These are phyloP conservation scores for Chironomus striatipennis DNA, from an alignment of 1,140 invertebrate genomes.

Conservation along the genomic window DNA sequence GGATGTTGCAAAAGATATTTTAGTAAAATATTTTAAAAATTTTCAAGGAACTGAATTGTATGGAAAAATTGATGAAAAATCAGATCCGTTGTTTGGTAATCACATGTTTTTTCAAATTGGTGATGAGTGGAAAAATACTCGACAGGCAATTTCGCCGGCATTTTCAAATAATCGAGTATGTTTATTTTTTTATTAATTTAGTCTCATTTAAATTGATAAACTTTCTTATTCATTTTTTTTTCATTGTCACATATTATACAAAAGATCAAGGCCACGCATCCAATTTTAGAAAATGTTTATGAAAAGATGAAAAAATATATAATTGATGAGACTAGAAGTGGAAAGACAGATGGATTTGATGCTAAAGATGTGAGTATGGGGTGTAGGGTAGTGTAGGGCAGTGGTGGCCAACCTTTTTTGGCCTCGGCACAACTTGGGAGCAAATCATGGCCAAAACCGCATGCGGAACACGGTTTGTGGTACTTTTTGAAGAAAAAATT, in stretches of 20 bases:
- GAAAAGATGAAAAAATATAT: background rate
- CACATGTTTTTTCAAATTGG: background rate
- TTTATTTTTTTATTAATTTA: background rate
- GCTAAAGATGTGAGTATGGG: constrained; percentile 9
- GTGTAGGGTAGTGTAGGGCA: background rate
- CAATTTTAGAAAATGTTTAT: background rate
- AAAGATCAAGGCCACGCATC: background rate
- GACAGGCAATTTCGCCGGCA: background rate
- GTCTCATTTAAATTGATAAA: background rate
- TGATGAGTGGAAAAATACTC: background rate
- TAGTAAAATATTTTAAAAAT: constrained; percentile 45
- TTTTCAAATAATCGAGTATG: constrained; percentile 1
- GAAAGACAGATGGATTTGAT: background rate
- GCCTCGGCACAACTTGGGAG: no score
- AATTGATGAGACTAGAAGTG: background rate
- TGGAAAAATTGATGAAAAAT: background rate
- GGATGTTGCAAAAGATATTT: constrained; percentile 43
- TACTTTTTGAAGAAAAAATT: no score
- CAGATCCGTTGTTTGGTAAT: background rate
- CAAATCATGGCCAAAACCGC: no score
- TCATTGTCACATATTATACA: background rate
- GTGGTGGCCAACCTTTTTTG: no score
- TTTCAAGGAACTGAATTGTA: constrained; percentile 34
- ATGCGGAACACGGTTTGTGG: no score
- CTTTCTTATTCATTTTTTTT: background rate